Conservation (phyloP, 2,113 vertebrate genomes). For the Saguinus midas region DNA sequence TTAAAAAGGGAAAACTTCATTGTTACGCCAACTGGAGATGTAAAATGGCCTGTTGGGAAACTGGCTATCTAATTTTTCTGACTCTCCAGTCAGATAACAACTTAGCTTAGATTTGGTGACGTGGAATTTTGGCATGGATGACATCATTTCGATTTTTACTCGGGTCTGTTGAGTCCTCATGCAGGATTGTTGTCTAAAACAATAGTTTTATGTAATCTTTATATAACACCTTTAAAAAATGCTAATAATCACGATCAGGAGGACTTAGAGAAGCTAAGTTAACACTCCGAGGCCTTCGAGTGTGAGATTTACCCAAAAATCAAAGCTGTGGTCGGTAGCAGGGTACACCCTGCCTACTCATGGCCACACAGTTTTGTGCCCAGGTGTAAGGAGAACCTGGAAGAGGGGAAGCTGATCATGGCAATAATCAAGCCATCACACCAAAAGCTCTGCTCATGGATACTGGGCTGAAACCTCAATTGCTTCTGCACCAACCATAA, state of each 20-base stretch:
- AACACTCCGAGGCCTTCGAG: background rate
- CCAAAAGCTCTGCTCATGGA: background rate
- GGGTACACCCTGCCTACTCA: background rate
- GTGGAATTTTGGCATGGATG: background rate
- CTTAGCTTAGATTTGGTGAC: background rate
- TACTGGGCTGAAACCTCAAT: background rate
- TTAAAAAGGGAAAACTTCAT: background rate
- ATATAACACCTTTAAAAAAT: background rate
- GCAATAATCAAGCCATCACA: background rate
- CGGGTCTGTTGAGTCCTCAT: background rate
- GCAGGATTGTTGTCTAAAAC: background rate
- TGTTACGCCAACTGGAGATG: background rate
- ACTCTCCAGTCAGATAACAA: background rate
- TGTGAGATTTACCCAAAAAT: background rate
- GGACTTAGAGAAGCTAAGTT: background rate
- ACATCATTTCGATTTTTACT: background rate
- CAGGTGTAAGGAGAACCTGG: background rate
- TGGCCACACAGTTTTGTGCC: background rate
- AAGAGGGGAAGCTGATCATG: background rate
- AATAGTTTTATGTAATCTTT: background rate
- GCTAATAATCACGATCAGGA: conserved; percentile 11
- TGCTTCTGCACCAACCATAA: background rate
- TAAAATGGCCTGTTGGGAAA: background rate
- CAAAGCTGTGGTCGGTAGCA: background rate
- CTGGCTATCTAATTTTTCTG: background rate